These are phyloP conservation scores for Danaus chrysippus DNA, from an alignment of 2,888 invertebrate species.

Conservation along the genomic window DNA sequence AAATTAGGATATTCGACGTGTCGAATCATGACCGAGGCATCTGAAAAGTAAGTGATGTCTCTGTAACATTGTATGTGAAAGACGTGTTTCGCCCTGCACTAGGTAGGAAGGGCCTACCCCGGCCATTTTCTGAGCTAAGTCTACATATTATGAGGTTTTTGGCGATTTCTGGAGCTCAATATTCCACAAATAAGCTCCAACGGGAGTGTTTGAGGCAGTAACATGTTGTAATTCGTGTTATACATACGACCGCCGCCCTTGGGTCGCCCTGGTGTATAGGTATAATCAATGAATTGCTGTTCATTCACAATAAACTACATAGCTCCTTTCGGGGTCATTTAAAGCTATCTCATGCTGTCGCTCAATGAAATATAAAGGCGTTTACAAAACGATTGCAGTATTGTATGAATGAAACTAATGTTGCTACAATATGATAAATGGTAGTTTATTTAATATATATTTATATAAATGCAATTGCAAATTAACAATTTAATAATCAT, in stretches of 20 bases:
- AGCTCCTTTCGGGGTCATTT: constrained; percentile 68
- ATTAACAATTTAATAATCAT: too few species aligned
- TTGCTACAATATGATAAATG: not conserved
- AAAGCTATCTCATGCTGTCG: constrained; percentile 53
- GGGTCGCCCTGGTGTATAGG: constrained; percentile 56
- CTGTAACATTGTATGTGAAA: constrained; percentile 55
- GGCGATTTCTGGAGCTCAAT: constrained; percentile 38
- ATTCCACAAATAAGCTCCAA: constrained; percentile 28
- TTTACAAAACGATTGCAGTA: constrained; percentile 15
- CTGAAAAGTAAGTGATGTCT: constrained; percentile 88
- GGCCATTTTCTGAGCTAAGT: constrained; percentile 71
- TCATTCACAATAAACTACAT: constrained; percentile 75
- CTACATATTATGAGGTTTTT: constrained; percentile 48
- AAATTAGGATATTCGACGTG: constrained; percentile 90
- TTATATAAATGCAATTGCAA: too few species aligned
- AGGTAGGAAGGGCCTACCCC: constrained; percentile 69
- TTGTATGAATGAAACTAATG: constrained; percentile 10
- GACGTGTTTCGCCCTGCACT: constrained; percentile 60
- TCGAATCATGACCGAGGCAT: constrained; percentile 95
- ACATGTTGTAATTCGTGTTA: constrained; percentile 36
- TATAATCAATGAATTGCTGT: constrained; percentile 72
- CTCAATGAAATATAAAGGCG: constrained; percentile 47
- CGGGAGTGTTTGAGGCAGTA: constrained; percentile 25
- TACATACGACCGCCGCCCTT: constrained; percentile 68
- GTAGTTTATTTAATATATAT: not conserved